phyloP scores from a whole-genome alignment of 1,140 invertebrate genomes.

The Diorhabda elongata region DNA sequence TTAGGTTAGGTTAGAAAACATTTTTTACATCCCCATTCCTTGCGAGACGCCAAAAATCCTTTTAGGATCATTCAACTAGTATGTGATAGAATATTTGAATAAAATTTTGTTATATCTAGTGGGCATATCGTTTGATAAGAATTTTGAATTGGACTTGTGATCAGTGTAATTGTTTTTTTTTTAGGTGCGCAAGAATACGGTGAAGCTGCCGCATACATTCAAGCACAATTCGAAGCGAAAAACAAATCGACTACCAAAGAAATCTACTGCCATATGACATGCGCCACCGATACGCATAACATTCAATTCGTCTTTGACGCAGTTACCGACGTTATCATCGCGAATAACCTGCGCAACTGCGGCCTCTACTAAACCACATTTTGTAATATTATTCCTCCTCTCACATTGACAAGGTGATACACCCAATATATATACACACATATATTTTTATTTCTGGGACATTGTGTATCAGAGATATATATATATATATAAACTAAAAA shows the following conservation, averaged over 20 bases:
- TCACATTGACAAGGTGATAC: slow-evolving; percentile 20
- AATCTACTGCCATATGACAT: slow-evolving; percentile 90
- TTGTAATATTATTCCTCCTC: slow-evolving; percentile 27
- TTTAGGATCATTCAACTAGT: too few relatives aligned
- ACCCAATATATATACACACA: neutral
- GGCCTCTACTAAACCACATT: slow-evolving; percentile 56
- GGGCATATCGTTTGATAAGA: too few relatives aligned
- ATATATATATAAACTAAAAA: neutral
- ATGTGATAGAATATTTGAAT: too few relatives aligned
- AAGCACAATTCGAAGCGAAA: slow-evolving; percentile 83
- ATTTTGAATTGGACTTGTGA: too few relatives aligned
- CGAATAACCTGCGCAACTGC: slow-evolving; percentile 90
- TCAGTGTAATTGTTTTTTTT: slow-evolving; percentile 5
- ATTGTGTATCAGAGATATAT: neutral
- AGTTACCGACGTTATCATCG: slow-evolving; percentile 90
- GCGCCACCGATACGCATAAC: slow-evolving; percentile 87
- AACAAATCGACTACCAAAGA: slow-evolving; percentile 86
- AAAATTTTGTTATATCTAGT: too few relatives aligned
- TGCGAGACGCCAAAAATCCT: too few relatives aligned
- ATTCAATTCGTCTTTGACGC: slow-evolving; percentile 91
- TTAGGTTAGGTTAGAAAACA: too few relatives aligned
- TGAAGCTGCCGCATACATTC: slow-evolving; percentile 82
- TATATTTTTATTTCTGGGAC: neutral
- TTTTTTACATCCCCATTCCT: too few relatives aligned
- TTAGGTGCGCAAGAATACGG: slow-evolving; percentile 79